Evolutionary conservation across 1,140 invertebrate genomes (phyloP).

Genomic region (Harpegnathos saltator): DNA sequence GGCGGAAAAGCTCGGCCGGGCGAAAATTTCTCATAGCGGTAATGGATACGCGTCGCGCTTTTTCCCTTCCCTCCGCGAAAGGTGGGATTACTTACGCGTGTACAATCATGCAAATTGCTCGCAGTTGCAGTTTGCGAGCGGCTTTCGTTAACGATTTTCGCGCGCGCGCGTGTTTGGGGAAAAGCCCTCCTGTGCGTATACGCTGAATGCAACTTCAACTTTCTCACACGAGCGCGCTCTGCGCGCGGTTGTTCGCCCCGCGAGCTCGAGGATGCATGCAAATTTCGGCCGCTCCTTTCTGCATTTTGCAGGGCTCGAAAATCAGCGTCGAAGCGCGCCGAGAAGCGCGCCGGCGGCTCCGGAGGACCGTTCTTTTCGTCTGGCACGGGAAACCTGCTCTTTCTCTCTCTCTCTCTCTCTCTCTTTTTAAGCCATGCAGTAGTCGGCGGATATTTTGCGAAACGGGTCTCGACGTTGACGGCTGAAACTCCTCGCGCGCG

Average conservation of each 20-base stretch:
- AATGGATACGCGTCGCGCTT: constrained; percentile 12
- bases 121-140: constrained; percentile 48
- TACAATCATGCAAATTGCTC: constrained; percentile 55
- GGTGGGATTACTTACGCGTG: constrained; percentile 1
- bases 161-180: no score
- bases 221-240: constrained; percentile 38
- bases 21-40: background rate
- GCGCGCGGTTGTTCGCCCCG: constrained; percentile 13
- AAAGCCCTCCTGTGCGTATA: constrained; percentile 27
- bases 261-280: constrained; percentile 53
- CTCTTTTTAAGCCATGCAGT: background rate
- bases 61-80: background rate
- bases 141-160: background rate
- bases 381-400: background rate
- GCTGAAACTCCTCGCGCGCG: constrained; percentile 25
- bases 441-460: background rate
- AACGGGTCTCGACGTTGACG: constrained; percentile 15
- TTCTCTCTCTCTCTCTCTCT: no score
- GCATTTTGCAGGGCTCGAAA: constrained; percentile 15
- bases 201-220: constrained; percentile 53
- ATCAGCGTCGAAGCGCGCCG: constrained; percentile 33
- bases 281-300: constrained; percentile 39
- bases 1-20: background rate
- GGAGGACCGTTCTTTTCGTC: background rate
- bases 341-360: constrained; percentile 17